A percentile compares a stretch with the other conserved stretches of the same genome.
Evolutionary conservation across 2,888 invertebrate genomes (phyloP).

Genomic region (Eupithecia vulgata): DNA sequence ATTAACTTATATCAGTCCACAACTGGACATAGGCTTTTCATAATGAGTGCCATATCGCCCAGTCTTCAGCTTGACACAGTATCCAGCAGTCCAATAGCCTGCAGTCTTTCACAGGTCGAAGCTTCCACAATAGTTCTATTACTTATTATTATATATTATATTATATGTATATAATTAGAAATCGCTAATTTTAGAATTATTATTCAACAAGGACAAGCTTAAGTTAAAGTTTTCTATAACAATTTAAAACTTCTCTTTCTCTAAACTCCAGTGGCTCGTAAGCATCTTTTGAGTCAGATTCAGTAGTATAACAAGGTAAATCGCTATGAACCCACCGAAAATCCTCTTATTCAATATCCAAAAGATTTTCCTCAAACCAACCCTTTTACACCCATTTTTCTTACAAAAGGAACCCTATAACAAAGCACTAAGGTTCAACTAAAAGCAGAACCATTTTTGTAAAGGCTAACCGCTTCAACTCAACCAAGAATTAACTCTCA

Average conservation of each 20-base stretch:
- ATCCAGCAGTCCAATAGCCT: no score
- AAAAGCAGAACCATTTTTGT: constrained; percentile 33
- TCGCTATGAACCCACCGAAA: constrained; percentile 58
- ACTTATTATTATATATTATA: no score
- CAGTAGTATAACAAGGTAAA: constrained; percentile 56
- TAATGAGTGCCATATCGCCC: no score
- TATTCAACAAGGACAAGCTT: no score
- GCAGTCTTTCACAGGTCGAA: no score
- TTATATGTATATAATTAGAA: no score
- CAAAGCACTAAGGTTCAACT: constrained; percentile 17
- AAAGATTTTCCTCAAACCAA: constrained; percentile 46
- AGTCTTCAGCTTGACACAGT: no score
- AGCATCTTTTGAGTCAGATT: constrained; percentile 27
- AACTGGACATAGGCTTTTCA: no score
- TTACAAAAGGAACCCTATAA: constrained; percentile 37
- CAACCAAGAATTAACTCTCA: constrained; percentile 14
- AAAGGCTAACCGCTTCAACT: constrained; percentile 33
- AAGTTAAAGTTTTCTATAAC: neutral
- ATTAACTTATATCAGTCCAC: no score
- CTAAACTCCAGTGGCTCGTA: constrained; percentile 6
- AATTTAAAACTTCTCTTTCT: neutral
- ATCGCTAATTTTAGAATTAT: no score
- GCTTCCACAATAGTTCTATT: no score
- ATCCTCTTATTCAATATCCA: constrained; percentile 55
- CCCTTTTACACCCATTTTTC: neutral